A percentile compares a stretch with the other conserved stretches of the same genome.
Evolutionary conservation across 2,888 invertebrate species (phyloP).

Genomic region (Gymnosoma rotundatum): DNA sequence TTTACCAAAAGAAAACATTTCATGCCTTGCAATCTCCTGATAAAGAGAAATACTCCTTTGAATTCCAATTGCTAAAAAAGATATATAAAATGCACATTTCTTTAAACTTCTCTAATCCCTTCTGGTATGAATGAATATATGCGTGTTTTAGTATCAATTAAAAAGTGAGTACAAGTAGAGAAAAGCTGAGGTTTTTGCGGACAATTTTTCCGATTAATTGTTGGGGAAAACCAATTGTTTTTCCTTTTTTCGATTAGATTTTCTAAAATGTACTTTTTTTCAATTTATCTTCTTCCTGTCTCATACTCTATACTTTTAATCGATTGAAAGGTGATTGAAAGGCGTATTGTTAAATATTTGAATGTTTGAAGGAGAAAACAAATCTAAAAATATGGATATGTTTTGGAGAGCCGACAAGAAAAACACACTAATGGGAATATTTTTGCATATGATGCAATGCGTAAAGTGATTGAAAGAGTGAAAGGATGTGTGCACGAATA

Average conservation of each 20-base stretch:
- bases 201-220: slow-evolving; percentile 33
- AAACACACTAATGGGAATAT: neutral
- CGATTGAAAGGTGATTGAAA: slow-evolving; percentile 11
- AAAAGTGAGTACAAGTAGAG: neutral
- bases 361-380: neutral
- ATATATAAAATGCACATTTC: neutral
- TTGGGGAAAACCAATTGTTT: slow-evolving; percentile 33
- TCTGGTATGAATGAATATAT: neutral
- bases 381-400: neutral
- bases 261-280: neutral
- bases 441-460: slow-evolving; percentile 47
- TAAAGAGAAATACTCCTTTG: neutral
- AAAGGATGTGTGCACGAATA: neutral
- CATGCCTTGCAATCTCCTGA: neutral
- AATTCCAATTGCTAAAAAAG: neutral
- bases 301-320: neutral
- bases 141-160: neutral
- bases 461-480: slow-evolving; percentile 39
- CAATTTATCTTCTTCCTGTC: neutral
- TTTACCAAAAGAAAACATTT: too few relatives aligned
- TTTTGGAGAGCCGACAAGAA: neutral
- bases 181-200: neutral
- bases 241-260: neutral
- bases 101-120: neutral
- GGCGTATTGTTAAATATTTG: slow-evolving; percentile 4